Percentiles rank a stretch among this genome's conserved stretches.
These are phyloP conservation scores for Characodon lateralis DNA, from an alignment of 2,797 vertebrate species.

Conservation along the genomic window DNA sequence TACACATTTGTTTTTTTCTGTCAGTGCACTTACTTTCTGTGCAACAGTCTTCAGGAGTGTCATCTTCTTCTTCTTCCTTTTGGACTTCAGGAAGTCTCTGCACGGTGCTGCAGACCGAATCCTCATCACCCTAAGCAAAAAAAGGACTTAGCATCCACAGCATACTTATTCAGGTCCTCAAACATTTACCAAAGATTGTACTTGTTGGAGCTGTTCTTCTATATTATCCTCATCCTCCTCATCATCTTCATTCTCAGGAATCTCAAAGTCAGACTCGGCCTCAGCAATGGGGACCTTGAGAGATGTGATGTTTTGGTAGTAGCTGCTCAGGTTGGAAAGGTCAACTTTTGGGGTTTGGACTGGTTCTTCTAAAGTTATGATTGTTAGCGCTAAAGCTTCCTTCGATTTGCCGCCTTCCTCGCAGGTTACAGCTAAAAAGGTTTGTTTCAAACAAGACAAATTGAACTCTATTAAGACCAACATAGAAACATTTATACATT, in stretches of 20 bases:
- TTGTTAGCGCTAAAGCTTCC: conserved; percentile 52
- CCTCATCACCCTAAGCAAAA: conserved; percentile 45
- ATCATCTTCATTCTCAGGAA: conserved; percentile 32
- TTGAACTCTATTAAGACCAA: not conserved
- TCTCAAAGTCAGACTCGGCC: conserved; percentile 57
- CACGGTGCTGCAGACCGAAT: conserved; percentile 84
- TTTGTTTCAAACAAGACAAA: not conserved
- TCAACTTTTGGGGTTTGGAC: conserved; percentile 1
- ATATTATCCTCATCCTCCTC: conserved; percentile 3
- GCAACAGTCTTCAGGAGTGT: conserved; percentile 86
- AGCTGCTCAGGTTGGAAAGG: conserved; percentile 32
- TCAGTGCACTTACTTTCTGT: conserved; percentile 59
- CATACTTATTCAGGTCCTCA: not conserved
- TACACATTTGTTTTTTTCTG: not conserved
- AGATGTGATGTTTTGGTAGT: conserved; percentile 40
- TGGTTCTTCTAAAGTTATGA: conserved; percentile 21
- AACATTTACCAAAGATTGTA: conserved; percentile 14
- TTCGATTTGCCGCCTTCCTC: conserved; percentile 27
- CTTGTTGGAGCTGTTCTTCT: conserved; percentile 16
- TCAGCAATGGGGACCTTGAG: conserved; percentile 65
- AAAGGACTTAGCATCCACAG: not conserved
- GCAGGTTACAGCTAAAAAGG: not conserved
- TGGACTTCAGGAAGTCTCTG: conserved; percentile 80
- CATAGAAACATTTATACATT: not conserved
- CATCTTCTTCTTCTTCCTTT: conserved; percentile 76